These are phyloP conservation scores for Phaedon cochleariae DNA, from an alignment of 2,888 invertebrate species.

Conservation along the genomic window DNA sequence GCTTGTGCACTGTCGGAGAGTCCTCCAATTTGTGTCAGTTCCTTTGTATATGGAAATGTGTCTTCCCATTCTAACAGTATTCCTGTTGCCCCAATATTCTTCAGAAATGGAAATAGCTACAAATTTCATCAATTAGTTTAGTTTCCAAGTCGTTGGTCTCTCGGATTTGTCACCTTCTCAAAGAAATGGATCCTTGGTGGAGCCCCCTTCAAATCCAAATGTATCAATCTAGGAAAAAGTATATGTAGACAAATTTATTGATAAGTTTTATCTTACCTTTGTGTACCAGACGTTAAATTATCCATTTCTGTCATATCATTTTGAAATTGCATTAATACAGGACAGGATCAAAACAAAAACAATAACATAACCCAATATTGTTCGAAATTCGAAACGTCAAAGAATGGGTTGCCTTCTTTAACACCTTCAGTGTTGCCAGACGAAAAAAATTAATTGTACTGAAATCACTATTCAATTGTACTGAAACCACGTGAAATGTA, in stretches of 20 bases:
- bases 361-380: too few relatives aligned
- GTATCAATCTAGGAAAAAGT: constrained; percentile 64
- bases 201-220: constrained; percentile 80
- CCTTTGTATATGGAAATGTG: constrained; percentile 81
- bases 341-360: not conserved
- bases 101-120: constrained; percentile 69
- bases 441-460: too few relatives aligned
- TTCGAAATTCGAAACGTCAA: too few relatives aligned
- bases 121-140: too few relatives aligned
- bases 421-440: too few relatives aligned
- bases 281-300: not conserved
- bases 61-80: constrained; percentile 89
- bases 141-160: too few relatives aligned
- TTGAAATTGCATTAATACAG: too few relatives aligned
- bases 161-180: constrained; percentile 67
- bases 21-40: constrained; percentile 70
- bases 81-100: constrained; percentile 80
- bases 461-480: too few relatives aligned
- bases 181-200: constrained; percentile 71
- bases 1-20: constrained; percentile 62
- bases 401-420: too few relatives aligned
- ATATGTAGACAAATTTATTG: not conserved
- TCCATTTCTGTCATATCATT: not conserved
- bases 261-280: not conserved
- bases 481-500: too few relatives aligned